Base-by-base conservation (phyloP, 2,113 vertebrate species). In the Notothenia coriiceps region DNA sequence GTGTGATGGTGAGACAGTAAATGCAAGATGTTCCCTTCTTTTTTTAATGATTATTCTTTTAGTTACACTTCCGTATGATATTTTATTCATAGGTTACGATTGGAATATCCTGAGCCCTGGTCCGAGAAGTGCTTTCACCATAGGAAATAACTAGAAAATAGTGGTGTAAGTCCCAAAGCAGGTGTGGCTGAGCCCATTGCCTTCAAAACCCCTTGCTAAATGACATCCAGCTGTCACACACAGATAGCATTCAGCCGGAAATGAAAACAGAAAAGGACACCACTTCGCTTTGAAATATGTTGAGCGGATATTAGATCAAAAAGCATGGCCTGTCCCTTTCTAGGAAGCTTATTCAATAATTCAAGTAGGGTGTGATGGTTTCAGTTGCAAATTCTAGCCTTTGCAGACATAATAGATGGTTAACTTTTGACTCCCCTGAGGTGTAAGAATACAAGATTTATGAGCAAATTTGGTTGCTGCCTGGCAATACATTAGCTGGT, bases 281-380 rank as follows among this genome's bases (percentile, higher is more conserved):
- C 70, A 82, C 60, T 85, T 90, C 64, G 82, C 79, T 89, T 84
- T 86, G 62, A 89, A 88, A 90, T 82, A 84, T 74, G 73, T 54
- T 74, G 59, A 84, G 79, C 82, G 80, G 79, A 91, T 84, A 87
- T 83, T 83, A 69, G 78, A 85, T 84, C 78, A 84, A 57, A 89
- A 86, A 86, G 74, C 50, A 54, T 67, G 65, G 61, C 74, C 55
- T 6, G 49, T 83, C 51, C 75, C 61, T 84, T 77, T 88, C 64
- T 77, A 70, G 70, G 81, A 87, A 82, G 77, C 68, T 56, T 74
- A 18, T 78, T 93, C 68, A 92, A 90, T 92, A 86, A 92, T 86
- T 89, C 59, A 89, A 52, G 47, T 57, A 59, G 61, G 44, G 62
- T 55, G 43, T 70, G 59, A 66, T 68, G 69, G 81, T 80, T 40